Percentiles rank a stretch among this genome's conserved stretches.
These are phyloP conservation scores for Holothuria glaberrima DNA, from an alignment of 35 echinoderm and acorn worm genomes.

Conservation along the genomic window DNA sequence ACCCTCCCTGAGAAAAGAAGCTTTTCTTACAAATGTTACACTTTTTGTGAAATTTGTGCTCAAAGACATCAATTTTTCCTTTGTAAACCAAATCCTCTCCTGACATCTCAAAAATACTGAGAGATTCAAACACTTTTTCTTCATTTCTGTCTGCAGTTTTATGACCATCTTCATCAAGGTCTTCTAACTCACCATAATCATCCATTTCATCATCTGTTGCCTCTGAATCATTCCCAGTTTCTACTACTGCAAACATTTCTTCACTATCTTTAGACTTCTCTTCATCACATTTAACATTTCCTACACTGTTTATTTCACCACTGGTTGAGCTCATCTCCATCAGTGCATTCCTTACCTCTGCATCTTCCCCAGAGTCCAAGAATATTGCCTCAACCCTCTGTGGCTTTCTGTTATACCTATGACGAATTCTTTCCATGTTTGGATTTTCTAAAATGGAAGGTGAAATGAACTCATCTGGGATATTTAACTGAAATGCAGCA, in stretches of 20 bases:
- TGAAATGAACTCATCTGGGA: constrained; percentile 23
- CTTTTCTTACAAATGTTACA: constrained; percentile 42
- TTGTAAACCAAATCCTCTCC: constrained; percentile 2
- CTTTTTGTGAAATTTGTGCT: constrained; percentile 57
- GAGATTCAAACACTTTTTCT: constrained; percentile 55
- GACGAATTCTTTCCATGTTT: constrained; percentile 51
- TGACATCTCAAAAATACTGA: constrained; percentile 50
- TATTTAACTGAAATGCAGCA: neutral
- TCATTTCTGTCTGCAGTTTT: neutral
- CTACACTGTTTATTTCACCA: no score
- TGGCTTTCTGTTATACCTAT: constrained; percentile 16
- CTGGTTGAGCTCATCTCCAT: neutral
- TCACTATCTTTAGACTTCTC: neutral
- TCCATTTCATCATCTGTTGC: constrained; percentile 51
- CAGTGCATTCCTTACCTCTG: constrained; percentile 17
- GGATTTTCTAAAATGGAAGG: constrained; percentile 43
- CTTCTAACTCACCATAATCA: neutral
- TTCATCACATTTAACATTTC: no score
- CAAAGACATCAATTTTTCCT: constrained; percentile 42
- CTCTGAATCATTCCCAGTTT: constrained; percentile 43
- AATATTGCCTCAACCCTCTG: neutral
- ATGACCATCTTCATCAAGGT: neutral
- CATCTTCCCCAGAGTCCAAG: neutral
- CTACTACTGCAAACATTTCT: constrained; percentile 19
- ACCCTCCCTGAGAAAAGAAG: constrained; percentile 44